Evolutionary conservation across 2,797 vertebrate genomes (phyloP).

Genomic region (Liasis olivaceus): DNA sequence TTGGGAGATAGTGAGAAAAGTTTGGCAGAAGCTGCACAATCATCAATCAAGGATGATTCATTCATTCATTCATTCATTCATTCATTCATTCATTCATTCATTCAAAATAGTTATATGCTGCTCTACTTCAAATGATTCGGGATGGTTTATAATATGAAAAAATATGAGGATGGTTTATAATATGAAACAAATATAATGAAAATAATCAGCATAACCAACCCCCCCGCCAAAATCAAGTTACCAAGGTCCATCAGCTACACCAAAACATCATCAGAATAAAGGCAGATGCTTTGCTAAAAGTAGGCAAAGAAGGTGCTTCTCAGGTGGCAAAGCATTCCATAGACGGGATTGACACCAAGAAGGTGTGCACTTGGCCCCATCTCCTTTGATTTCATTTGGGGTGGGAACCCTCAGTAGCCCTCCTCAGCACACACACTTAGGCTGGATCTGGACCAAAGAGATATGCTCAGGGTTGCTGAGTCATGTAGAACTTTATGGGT

Average conservation of each 20-base stretch:
- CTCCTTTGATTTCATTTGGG: background rate
- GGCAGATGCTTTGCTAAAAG: background rate
- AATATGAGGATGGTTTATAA: background rate
- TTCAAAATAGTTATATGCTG: no score
- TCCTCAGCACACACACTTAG: background rate
- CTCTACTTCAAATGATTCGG: background rate
- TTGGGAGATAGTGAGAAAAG: background rate
- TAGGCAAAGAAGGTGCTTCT: background rate
- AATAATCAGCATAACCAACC: background rate
- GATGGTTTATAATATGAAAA: background rate
- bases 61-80: background rate
- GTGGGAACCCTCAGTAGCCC: background rate
- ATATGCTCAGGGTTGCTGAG: background rate
- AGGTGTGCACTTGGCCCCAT: background rate
- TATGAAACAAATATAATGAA: background rate
- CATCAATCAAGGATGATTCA: background rate
- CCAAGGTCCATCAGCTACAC: background rate
- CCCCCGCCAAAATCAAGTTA: background rate
- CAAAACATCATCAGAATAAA: background rate
- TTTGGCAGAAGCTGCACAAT: background rate
- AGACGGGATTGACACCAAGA: background rate
- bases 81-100: no score
- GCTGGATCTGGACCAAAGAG: background rate
- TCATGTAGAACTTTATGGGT: background rate
- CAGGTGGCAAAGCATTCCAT: background rate